Conservation (phyloP, 2,797 vertebrate species). For the Mus caroli region DNA sequence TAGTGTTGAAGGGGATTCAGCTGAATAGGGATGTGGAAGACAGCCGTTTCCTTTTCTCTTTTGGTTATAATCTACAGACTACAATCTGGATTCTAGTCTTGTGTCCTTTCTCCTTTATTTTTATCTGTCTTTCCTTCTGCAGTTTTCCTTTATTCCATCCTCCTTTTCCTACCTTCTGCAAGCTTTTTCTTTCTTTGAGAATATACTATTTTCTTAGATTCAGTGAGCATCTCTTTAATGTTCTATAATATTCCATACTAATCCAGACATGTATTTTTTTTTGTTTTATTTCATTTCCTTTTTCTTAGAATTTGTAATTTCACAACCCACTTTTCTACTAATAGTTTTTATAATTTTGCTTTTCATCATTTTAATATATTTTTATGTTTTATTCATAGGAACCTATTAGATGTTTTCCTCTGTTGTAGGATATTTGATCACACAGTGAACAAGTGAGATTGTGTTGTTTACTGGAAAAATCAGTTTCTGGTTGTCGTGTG, state of each 20-base stretch:
- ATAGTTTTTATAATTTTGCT: not conserved
- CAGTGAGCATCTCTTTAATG: not conserved
- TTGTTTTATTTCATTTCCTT: not conserved
- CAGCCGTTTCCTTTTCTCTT: not conserved
- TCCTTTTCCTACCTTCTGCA: not conserved
- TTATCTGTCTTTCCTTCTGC: not conserved
- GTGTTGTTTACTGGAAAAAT: not conserved
- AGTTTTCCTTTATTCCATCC: not conserved
- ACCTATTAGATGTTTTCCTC: not conserved
- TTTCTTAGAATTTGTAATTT: not conserved
- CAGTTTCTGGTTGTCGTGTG: not conserved
- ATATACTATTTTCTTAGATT: not conserved
- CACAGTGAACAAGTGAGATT: not conserved
- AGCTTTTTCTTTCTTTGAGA: not conserved
- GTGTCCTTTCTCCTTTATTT: not conserved
- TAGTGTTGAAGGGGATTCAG: not conserved
- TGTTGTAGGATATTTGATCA: not conserved
- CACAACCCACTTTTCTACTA: not conserved
- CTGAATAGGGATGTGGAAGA: not conserved
- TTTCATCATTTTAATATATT: not conserved
- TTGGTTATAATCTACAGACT: too few relatives aligned
- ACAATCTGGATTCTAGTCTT: not conserved
- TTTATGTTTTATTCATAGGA: not conserved
- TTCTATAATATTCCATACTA: not conserved
- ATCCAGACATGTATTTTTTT: not conserved